Evolutionary conservation across 2,113 vertebrate species (phyloP), one percentile per base, ranked within the genome.

Genomic region (Cnemophilus loriae): DNA sequence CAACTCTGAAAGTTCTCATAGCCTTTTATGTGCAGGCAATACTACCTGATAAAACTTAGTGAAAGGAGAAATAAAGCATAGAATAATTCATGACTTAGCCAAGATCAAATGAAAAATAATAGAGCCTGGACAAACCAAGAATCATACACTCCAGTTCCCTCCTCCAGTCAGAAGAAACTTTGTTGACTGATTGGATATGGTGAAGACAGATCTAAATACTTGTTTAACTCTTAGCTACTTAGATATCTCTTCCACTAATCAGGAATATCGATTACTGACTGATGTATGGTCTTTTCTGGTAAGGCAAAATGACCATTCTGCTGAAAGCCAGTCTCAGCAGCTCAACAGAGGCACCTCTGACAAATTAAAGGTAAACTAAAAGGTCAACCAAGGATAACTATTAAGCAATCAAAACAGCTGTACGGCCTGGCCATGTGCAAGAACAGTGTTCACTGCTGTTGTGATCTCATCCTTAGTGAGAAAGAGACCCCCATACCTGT

Each of bases 321-420:
- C n/a, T 59, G 55, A 86, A 70, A 93, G 63, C 5, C 47, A 64
- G 59, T 41, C 60, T 86, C 47, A 89, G 33, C 70, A 90, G 33
- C 39, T 69, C 74, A 59, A n/a, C 9, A 81, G 35, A 89, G 22
- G 19, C 50, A 85, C 52, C 50, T 83, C 33, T 70, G 30, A 71
- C 17, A 92, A 93, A 88, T 19, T n/a, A 75, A 70, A 87, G 47
- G 46, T 55, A 77, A 94, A 59, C 26, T 56, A 50, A 91, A 79
- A 94, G 52, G 80, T 93, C 92, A 94, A 9, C 21, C 52, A 86
- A 84, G 93, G 90, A 90, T 80, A 94, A 61, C 49, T 33, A 46
- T 50, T 32, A 78, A 69, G 68, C 37, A 64, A 56, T 13, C 88
- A 78, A 86, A 70, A 68, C 53, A 80, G 23, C 32, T 52, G n/a